Percentiles rank a stretch among this genome's conserved stretches.
phyloP scores from a whole-genome alignment of 2,797 vertebrate genomes.

The Lacerta agilis region DNA sequence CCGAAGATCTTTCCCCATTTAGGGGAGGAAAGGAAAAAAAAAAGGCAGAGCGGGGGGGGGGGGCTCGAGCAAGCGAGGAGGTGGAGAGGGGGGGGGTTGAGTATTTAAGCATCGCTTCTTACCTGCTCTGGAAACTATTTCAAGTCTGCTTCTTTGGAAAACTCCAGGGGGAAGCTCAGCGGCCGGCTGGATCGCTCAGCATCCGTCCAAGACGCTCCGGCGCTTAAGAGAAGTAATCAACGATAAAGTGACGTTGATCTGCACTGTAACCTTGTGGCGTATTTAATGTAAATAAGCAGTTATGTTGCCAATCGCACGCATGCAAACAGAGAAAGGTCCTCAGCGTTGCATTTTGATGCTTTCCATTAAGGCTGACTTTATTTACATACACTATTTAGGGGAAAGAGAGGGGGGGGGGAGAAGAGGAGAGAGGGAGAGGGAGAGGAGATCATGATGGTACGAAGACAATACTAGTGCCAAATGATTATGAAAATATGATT shows the following conservation, averaged over 20 bases:
- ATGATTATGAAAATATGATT: conserved; percentile 94
- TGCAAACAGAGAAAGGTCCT: conserved; percentile 89
- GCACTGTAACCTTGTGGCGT: conserved; percentile 99
- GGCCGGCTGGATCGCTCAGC: conserved; percentile 87
- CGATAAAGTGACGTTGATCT: conserved; percentile 98
- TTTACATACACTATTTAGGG: conserved; percentile 86
- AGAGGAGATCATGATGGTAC: conserved; percentile 81
- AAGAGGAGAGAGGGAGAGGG: neutral
- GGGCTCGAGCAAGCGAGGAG: conserved; percentile 25
- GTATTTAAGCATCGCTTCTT: conserved; percentile 79
- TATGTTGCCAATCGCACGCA: conserved; percentile 95
- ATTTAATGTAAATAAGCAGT: conserved; percentile 99
- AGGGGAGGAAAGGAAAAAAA: conserved; percentile 33
- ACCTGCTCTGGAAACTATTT: conserved; percentile 90
- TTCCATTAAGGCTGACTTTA: conserved; percentile 89
- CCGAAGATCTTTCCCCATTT: conserved; percentile 69
- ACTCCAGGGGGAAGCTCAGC: conserved; percentile 86
- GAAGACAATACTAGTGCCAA: conserved; percentile 88
- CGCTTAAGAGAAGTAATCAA: conserved; percentile 98
- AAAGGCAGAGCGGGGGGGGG: conserved; percentile 13
- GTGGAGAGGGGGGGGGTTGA: conserved; percentile 23
- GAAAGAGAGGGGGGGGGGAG: conserved; percentile 27
- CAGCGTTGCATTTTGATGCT: conserved; percentile 87
- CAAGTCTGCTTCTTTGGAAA: conserved; percentile 84
- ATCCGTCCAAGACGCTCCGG: conserved; percentile 84